Evolutionary conservation across 2,113 vertebrate species (phyloP).

Genomic region (Dermatemys mawii): DNA sequence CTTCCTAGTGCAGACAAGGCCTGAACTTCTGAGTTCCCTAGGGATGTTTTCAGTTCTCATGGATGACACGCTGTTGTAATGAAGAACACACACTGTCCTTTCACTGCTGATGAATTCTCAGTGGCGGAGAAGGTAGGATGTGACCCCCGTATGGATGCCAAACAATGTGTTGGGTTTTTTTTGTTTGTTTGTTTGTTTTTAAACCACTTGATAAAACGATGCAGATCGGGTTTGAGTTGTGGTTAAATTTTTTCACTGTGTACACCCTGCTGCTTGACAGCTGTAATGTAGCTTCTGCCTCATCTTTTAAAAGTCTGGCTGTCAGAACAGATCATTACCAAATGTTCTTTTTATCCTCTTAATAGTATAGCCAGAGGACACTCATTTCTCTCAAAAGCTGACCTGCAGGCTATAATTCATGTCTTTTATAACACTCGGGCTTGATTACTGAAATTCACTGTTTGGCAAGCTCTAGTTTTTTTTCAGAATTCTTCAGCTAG

Average conservation of each 20-base stretch:
- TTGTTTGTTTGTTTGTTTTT: no score
- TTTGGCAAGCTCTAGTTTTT: slow-evolving; percentile 13
- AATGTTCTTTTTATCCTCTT: neutral
- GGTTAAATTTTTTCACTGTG: neutral
- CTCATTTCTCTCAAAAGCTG: neutral
- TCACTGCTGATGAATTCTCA: neutral
- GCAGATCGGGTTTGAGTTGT: rapidly evolving
- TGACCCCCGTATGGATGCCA: neutral
- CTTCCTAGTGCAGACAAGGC: no score
- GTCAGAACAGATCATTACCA: neutral
- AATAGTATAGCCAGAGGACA: neutral
- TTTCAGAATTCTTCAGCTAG: neutral
- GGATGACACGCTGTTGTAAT: no score
- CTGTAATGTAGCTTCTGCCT: neutral
- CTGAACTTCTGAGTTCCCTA: no score
- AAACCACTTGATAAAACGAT: neutral
- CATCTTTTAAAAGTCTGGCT: neutral
- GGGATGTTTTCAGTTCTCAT: no score
- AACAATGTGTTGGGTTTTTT: neutral
- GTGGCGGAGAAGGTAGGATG: neutral
- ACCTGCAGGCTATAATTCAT: neutral
- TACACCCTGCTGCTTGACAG: neutral
- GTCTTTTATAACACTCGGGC: neutral
- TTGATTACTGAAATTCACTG: slow-evolving; percentile 2
- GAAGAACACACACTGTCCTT: neutral